These are phyloP conservation scores for Herminia tarsipennalis DNA, from an alignment of 2,888 invertebrate species.

Conservation along the genomic window DNA sequence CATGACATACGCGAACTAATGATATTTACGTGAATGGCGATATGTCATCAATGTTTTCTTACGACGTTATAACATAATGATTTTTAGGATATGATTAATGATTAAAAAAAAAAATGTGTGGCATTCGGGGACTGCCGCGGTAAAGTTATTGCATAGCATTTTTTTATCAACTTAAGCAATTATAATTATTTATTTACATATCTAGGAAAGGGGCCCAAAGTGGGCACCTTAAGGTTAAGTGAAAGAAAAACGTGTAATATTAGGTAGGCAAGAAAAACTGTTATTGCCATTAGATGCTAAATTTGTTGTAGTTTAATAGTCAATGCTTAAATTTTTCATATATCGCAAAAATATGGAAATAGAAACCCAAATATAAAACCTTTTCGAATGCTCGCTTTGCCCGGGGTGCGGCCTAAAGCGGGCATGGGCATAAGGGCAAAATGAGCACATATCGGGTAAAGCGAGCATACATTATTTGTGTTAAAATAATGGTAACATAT, in stretches of 20 bases:
- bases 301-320: not conserved
- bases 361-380: not conserved
- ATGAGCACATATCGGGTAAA: not conserved
- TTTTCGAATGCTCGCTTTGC: not conserved
- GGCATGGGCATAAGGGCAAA: not conserved
- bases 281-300: not conserved
- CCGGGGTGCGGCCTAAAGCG: not conserved
- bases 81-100: too few species aligned
- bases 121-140: too few species aligned
- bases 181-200: too few species aligned
- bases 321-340: not conserved
- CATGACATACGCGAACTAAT: too few species aligned
- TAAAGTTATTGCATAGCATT: too few species aligned
- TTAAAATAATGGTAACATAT: not conserved
- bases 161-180: too few species aligned
- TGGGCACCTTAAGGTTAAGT: not conserved
- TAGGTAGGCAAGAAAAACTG: not conserved
- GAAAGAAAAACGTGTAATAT: not conserved
- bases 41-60: too few species aligned
- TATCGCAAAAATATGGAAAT: not conserved
- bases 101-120: too few species aligned
- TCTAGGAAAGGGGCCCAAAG: not conserved
- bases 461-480: not conserved
- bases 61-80: too few species aligned
- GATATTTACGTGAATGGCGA: too few species aligned